A percentile compares a stretch with the other conserved stretches of the same genome.
phyloP scores from a whole-genome alignment of 2,113 vertebrate genomes.

The Nibea coibor region DNA sequence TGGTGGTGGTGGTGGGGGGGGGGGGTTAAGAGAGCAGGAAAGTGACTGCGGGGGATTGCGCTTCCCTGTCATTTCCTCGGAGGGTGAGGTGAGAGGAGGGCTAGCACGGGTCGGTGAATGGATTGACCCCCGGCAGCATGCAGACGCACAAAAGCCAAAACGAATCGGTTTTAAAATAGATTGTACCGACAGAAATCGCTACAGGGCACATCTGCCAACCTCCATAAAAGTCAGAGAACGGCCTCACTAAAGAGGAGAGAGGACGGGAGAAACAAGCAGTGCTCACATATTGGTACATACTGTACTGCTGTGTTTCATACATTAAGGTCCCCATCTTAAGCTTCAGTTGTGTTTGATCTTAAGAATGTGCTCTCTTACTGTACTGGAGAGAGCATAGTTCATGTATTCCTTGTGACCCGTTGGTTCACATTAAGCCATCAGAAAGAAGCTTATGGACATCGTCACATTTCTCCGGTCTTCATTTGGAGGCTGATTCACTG shows the following conservation, averaged over 20 bases:
- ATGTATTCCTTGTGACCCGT: not conserved
- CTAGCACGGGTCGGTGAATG: slow-evolving; percentile 55
- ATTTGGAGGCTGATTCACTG: slow-evolving; percentile 16
- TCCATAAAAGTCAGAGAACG: slow-evolving; percentile 63
- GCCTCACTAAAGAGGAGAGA: slow-evolving; percentile 47
- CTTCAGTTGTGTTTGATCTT: slow-evolving; percentile 1
- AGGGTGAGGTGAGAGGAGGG: slow-evolving; percentile 67
- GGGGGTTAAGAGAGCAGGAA: slow-evolving; percentile 49
- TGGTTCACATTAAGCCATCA: slow-evolving; percentile 18
- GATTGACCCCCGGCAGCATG: slow-evolving; percentile 66
- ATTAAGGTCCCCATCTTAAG: not conserved
- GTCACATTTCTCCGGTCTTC: slow-evolving; percentile 16
- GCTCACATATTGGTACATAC: slow-evolving; percentile 45
- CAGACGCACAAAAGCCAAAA: slow-evolving; percentile 62
- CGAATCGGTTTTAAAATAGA: slow-evolving; percentile 77
- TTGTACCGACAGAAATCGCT: slow-evolving; percentile 48
- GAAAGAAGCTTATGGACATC: not conserved
- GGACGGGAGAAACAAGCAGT: slow-evolving; percentile 22
- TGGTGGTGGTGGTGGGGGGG: too few species aligned
- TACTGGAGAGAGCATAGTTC: slow-evolving; percentile 20
- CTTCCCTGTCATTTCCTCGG: slow-evolving; percentile 60
- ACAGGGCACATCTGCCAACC: slow-evolving; percentile 66
- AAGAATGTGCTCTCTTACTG: slow-evolving; percentile 5
- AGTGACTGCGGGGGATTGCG: slow-evolving; percentile 51
- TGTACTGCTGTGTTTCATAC: slow-evolving; percentile 31